phyloP scores from a whole-genome alignment of 1,140 invertebrate species.

The Stenopsyche tienmushanensis region DNA sequence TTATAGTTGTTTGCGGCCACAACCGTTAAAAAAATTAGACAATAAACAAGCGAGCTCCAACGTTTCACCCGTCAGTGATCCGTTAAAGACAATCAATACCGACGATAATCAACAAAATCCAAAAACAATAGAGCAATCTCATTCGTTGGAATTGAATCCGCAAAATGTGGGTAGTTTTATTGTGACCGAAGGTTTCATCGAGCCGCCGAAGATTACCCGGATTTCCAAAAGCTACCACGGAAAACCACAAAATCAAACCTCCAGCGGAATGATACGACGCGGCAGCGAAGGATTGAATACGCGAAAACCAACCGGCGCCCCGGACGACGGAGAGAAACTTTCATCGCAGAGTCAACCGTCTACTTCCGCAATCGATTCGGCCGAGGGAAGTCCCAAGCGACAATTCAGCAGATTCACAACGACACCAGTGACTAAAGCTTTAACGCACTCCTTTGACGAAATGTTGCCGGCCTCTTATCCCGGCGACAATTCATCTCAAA shows the following conservation, averaged over 20 bases:
- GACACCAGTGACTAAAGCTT: conserved; percentile 33
- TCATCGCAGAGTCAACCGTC: not conserved
- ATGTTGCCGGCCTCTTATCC: conserved; percentile 44
- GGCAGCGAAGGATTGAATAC: conserved; percentile 43
- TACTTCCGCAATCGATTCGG: not conserved
- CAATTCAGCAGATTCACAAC: conserved; percentile 37
- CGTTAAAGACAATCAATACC: not conserved
- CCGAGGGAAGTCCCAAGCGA: conserved; percentile 17
- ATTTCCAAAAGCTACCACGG: conserved; percentile 54
- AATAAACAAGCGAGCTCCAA: conserved; percentile 48
- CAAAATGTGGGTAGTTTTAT: no score
- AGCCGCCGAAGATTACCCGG: conserved; percentile 50
- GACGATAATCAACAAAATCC: not conserved
- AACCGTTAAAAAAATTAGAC: conserved; percentile 27
- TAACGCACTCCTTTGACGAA: conserved; percentile 41
- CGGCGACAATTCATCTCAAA: not conserved
- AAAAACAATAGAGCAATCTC: not conserved
- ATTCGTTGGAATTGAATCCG: no score
- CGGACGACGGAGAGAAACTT: not conserved
- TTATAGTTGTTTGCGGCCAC: conserved; percentile 25
- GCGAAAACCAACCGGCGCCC: not conserved
- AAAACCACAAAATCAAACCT: conserved; percentile 38
- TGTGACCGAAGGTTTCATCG: conserved; percentile 51
- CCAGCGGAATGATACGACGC: conserved; percentile 41
- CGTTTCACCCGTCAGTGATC: conserved; percentile 48